These are phyloP conservation scores for Brachionus calyciflorus DNA, from an alignment of 1,140 invertebrate species.

Conservation along the genomic window DNA sequence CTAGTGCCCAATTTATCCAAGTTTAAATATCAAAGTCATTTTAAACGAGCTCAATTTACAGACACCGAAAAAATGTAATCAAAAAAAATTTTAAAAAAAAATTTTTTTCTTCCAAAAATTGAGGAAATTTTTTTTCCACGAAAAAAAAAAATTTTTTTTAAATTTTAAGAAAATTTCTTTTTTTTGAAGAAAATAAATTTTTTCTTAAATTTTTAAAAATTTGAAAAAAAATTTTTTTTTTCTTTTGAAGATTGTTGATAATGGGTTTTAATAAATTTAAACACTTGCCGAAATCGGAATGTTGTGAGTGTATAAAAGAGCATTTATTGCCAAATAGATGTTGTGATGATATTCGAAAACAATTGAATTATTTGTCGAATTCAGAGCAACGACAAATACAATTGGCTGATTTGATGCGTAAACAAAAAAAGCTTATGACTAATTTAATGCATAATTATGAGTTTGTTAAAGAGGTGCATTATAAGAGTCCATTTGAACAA, in stretches of 20 bases:
- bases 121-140: no score
- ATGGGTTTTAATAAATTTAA: constrained; percentile 44
- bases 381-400: constrained; percentile 43
- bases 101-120: neutral
- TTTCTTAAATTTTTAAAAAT: no score
- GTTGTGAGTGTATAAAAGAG: constrained; percentile 36
- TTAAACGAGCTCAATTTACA: constrained; percentile 32
- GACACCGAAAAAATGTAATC: constrained; percentile 43
- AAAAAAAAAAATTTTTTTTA: no score
- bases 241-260: neutral
- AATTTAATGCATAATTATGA: neutral
- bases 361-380: constrained; percentile 33
- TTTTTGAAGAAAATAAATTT: no score
- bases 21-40: constrained; percentile 1
- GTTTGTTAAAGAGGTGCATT: constrained; percentile 18
- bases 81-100: neutral
- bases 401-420: neutral
- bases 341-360: constrained; percentile 24
- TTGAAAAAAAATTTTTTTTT: neutral
- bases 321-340: constrained; percentile 24
- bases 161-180: neutral
- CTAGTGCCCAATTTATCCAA: constrained; percentile 28
- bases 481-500: constrained; percentile 17
- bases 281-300: constrained; percentile 43
- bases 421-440: neutral